These are phyloP conservation scores for Xylophagus ater DNA, from an alignment of 2,888 invertebrate species.

Conservation along the genomic window DNA sequence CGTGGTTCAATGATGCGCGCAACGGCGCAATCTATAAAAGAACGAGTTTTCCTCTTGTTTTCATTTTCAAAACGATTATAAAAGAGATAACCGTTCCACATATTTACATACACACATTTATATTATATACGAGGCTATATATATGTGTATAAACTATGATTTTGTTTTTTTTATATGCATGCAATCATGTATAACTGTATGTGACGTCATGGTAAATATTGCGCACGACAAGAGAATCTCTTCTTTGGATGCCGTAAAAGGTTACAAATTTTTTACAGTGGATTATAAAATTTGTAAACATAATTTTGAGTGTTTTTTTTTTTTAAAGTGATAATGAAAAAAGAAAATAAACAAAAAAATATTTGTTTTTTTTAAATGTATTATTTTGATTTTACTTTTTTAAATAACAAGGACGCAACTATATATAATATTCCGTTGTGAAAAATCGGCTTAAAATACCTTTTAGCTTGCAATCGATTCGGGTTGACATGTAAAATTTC, in stretches of 20 bases:
- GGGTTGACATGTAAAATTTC: too few relatives aligned
- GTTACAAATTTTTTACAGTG: conserved; percentile 12
- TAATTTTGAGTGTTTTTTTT: background rate
- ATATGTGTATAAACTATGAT: conserved; percentile 6
- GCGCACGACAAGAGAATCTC: conserved; percentile 11
- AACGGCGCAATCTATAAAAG: too few relatives aligned
- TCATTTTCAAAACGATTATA: conserved; percentile 7
- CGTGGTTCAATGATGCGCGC: conserved; percentile 17
- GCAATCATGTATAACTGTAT: conserved; percentile 11
- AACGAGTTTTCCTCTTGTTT: conserved; percentile 5
- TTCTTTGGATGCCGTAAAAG: conserved; percentile 14
- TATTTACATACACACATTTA: too few relatives aligned
- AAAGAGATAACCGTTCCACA: conserved; percentile 9
- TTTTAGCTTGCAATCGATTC: too few relatives aligned
- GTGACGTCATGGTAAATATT: conserved; percentile 10
- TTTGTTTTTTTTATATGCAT: too few relatives aligned
- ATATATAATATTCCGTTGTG: too few relatives aligned
- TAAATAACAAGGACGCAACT: too few relatives aligned
- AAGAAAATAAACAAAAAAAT: too few relatives aligned
- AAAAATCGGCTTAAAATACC: too few relatives aligned
- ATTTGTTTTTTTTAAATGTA: too few relatives aligned
- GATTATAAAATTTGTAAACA: background rate
- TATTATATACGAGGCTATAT: too few relatives aligned
- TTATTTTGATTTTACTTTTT: too few relatives aligned
- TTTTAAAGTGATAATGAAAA: background rate